Evolutionary conservation across 2,797 vertebrate species (phyloP).

Genomic region (Basileuterus tristriatus): DNA sequence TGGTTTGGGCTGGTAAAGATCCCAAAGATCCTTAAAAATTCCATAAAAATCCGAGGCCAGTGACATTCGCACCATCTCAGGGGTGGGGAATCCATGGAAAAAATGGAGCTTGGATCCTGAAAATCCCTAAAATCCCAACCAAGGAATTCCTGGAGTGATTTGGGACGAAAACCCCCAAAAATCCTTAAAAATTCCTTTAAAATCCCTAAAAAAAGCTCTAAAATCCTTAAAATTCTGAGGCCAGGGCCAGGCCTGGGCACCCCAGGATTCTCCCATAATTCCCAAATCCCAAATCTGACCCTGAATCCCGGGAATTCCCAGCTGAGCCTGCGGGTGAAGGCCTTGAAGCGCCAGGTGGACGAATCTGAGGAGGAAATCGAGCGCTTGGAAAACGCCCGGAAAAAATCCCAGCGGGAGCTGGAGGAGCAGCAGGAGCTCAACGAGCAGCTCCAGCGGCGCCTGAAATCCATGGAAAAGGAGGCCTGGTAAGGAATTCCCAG

Average conservation of each 20-base stretch:
- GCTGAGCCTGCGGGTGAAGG: background rate
- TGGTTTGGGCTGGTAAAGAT: background rate
- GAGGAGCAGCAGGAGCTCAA: background rate
- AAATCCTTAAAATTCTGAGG: background rate
- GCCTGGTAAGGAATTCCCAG: background rate
- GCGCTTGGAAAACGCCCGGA: background rate
- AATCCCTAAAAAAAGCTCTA: no score
- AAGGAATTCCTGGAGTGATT: background rate
- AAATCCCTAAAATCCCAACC: background rate
- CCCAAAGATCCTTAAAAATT: background rate
- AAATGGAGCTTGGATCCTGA: background rate
- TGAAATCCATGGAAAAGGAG: background rate
- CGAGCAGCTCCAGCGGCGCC: background rate
- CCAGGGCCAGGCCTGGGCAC: background rate
- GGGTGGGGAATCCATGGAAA: background rate
- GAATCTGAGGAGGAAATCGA: background rate
- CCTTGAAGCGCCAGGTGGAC: background rate
- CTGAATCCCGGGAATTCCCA: background rate
- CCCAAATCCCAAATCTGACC: background rate
- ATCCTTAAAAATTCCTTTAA: background rate
- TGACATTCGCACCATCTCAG: background rate
- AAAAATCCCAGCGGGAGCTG: background rate
- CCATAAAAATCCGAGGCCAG: background rate
- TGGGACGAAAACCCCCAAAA: background rate
- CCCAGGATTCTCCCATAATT: background rate